Percentiles rank a stretch among this genome's conserved stretches.
phyloP scores from a whole-genome alignment of 2,888 invertebrate genomes.

The Aspidiotus destructor region DNA sequence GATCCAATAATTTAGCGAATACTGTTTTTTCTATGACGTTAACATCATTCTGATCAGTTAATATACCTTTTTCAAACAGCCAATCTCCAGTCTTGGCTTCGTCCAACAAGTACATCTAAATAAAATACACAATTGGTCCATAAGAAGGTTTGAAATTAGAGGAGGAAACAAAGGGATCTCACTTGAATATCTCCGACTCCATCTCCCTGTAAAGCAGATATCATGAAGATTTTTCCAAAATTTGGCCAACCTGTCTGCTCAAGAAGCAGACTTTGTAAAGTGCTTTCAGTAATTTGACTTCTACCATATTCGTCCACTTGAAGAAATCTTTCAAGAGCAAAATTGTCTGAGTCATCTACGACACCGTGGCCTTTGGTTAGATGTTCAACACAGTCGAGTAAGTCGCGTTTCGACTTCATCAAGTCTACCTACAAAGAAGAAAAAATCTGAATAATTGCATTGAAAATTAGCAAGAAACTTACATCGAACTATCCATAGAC shows the following conservation, averaged over 20 bases:
- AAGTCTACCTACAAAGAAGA: slow-evolving; percentile 53
- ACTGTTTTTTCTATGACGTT: slow-evolving; percentile 63
- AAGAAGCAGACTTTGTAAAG: slow-evolving; percentile 36
- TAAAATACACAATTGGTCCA: slow-evolving; percentile 27
- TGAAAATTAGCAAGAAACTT: neutral
- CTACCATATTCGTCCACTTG: slow-evolving; percentile 39
- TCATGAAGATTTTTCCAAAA: slow-evolving; percentile 81
- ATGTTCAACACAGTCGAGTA: slow-evolving; percentile 60
- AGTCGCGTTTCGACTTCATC: slow-evolving; percentile 57
- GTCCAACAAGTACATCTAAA: slow-evolving; percentile 58
- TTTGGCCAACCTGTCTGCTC: slow-evolving; percentile 53
- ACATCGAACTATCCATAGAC: neutral
- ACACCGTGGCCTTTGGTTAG: slow-evolving; percentile 46
- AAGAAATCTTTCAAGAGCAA: slow-evolving; percentile 4
- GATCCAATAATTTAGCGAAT: slow-evolving; percentile 72
- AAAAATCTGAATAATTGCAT: neutral
- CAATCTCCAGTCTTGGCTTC: slow-evolving; percentile 58
- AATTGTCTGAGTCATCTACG: no score
- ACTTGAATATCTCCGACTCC: slow-evolving; percentile 65
- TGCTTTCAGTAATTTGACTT: slow-evolving; percentile 7
- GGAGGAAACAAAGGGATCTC: slow-evolving; percentile 34
- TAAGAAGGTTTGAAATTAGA: neutral
- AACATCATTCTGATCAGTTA: slow-evolving; percentile 65
- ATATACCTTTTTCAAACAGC: slow-evolving; percentile 53
- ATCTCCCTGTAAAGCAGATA: slow-evolving; percentile 70